Evolutionary conservation across 2,888 invertebrate genomes (phyloP), one percentile per base, ranked within the genome.

Genomic region (Tinea pellionella): DNA sequence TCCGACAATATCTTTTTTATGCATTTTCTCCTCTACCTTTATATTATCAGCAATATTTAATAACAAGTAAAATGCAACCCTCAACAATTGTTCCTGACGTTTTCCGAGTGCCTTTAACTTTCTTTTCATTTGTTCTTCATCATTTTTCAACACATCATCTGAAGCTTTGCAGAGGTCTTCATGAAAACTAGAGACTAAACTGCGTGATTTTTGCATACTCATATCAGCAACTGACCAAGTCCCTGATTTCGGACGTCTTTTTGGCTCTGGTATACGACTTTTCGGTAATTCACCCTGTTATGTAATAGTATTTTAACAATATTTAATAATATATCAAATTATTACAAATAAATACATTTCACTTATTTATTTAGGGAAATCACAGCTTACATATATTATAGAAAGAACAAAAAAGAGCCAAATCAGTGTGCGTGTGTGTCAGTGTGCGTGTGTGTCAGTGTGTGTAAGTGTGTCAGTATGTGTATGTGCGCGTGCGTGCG

Each of bases 21-120:
- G 92, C 96, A 99, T 99, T 88, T 99, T 99, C 80, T 96, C 94
- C 80, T 99, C 99, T 2, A 98, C 94, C 75, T 94, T 94, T 8
- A 95, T 91, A 87, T 98, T 98, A 79, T 98, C 97, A 2, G 98
- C 95, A 78, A 99, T 94, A 77, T 99, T 99, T 59, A 98, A 86
- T 60, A 99, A 87, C 73, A 99, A 89, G 78, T 97, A 97, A 77
- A 96, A 96, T 2, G 96, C 95, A 55, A 97, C 97, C 77, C 96
- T 89, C 32, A 98, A 83, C 18, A 98, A 87, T 72, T 97, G 96
- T 71, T 98, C 97, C 75, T 99, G 98, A 78, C 98, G 97, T 70
- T 93, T 94, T 12, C 96, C 94, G 62, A 97, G 89, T 42, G 92
- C 90, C 71, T 93, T 92, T 58, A 94, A 89, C 76, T 94, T 94